Evolutionary conservation across 2,797 vertebrate genomes (phyloP).

Genomic region (Molossus molossus): DNA sequence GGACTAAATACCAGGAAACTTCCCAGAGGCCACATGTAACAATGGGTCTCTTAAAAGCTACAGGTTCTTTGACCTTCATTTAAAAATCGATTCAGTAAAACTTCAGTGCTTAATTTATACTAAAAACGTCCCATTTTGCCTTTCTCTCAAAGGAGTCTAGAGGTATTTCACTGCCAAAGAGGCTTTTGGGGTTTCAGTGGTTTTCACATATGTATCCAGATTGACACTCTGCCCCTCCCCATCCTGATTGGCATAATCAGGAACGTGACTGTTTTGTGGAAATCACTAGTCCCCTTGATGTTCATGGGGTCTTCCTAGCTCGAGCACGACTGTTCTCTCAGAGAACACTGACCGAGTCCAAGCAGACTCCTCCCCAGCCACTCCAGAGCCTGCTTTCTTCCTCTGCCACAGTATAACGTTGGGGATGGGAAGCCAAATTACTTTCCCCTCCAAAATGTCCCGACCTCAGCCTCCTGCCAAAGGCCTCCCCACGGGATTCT

Average conservation of each 20-base stretch:
- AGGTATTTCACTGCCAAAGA: neutral
- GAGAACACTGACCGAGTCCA: neutral
- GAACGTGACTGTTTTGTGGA: neutral
- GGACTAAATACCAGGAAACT: neutral
- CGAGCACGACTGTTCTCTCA: no score
- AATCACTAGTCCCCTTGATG: conserved; percentile 19
- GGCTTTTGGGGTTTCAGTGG: neutral
- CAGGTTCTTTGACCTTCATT: conserved; percentile 6
- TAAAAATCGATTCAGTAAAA: conserved; percentile 20
- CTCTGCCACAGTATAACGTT: neutral
- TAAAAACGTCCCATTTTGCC: neutral
- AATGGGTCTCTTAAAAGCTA: neutral
- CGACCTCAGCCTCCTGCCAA: neutral
- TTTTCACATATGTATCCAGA: neutral
- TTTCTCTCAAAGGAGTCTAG: neutral
- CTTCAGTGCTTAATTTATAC: neutral
- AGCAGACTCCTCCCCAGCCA: neutral
- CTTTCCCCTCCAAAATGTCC: neutral
- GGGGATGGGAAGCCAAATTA: neutral
- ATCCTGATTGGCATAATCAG: neutral
- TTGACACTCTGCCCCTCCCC: neutral
- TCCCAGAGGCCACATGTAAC: neutral
- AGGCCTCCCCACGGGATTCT: neutral
- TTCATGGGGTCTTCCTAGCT: neutral
- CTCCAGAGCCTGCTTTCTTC: neutral